Evolutionary conservation across 37 sponge, comb jelly and placozoan genomes (phyloP).

Genomic region (Geodia barretti): DNA sequence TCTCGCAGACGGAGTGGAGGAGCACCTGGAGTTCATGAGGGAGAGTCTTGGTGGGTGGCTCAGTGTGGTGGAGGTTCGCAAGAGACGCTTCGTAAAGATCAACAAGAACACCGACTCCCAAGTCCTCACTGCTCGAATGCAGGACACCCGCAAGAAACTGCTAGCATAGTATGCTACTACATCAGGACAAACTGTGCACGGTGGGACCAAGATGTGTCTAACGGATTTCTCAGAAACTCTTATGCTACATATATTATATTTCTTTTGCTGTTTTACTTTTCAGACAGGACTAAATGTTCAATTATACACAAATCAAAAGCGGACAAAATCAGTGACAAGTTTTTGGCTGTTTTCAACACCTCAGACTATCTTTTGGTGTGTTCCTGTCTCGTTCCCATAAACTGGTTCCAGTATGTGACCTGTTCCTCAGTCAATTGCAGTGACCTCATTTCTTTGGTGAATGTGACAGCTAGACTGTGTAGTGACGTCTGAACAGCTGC

Average conservation of each 20-base stretch:
- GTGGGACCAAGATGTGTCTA: too few relatives aligned
- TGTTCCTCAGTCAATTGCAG: slow-evolving; percentile 22
- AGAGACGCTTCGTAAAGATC: slow-evolving; percentile 55
- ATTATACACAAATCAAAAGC: too few relatives aligned
- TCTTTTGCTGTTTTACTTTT: too few relatives aligned
- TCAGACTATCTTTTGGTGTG: neutral
- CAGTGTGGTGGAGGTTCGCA: slow-evolving; percentile 42
- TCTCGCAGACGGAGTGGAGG: slow-evolving; percentile 39
- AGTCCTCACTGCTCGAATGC: neutral
- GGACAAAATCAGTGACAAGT: too few relatives aligned
- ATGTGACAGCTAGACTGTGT: slow-evolving; percentile 26
- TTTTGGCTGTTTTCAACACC: too few relatives aligned
- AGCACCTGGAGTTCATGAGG: slow-evolving; percentile 38
- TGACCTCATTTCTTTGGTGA: slow-evolving; percentile 34
- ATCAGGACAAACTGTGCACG: too few relatives aligned
- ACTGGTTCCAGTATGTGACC: slow-evolving; percentile 19
- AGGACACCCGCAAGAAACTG: neutral
- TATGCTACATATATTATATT: too few relatives aligned
- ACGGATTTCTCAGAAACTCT: too few relatives aligned
- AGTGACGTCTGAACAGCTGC: slow-evolving; percentile 38
- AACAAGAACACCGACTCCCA: slow-evolving; percentile 48
- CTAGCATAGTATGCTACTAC: neutral
- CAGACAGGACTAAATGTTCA: too few relatives aligned
- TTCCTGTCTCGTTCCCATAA: slow-evolving; percentile 4
- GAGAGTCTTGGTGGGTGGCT: slow-evolving; percentile 48